Percentiles rank a stretch among this genome's conserved stretches.
Conservation (phyloP, 2,797 vertebrate species). For the Saxicola maurus region DNA sequence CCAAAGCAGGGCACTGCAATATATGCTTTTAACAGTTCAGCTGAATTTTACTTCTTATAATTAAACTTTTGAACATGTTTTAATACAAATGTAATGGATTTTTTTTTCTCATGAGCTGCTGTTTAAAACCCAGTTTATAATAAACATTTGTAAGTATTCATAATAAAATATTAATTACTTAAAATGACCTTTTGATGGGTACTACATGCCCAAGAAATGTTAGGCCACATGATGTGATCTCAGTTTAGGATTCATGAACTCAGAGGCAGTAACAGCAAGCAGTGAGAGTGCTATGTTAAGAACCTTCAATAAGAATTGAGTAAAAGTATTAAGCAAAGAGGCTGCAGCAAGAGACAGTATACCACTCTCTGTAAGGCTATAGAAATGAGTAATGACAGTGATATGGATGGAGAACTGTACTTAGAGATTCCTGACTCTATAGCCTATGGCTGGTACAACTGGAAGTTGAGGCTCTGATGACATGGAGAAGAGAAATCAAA, state of each 20-base stretch:
- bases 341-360: not conserved
- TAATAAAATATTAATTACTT: constrained; percentile 70
- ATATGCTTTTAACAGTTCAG: constrained; percentile 15
- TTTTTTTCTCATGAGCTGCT: constrained; percentile 46
- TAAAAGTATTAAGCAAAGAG: not conserved
- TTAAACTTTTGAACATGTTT: constrained; percentile 62
- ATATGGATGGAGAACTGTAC: not conserved
- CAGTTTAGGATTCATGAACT: not conserved
- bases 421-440: not conserved
- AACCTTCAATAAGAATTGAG: not conserved
- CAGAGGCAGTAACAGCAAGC: not conserved
- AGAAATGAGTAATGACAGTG: not conserved
- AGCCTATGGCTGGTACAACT: not conserved
- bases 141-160: constrained; percentile 67
- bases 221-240: not conserved
- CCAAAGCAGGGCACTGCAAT: not conserved
- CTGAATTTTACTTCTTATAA: constrained; percentile 41
- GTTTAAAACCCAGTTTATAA: constrained; percentile 50
- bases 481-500: not conserved
- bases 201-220: not conserved
- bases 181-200: constrained; percentile 55
- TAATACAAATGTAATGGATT: constrained; percentile 56
- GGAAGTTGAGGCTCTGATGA: not conserved
- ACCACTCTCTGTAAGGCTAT: not conserved
- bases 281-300: not conserved